A percentile compares a stretch with the other conserved stretches of the same genome.
phyloP scores from a whole-genome alignment of 2,113 vertebrate genomes.

The Oophaga pumilio region DNA sequence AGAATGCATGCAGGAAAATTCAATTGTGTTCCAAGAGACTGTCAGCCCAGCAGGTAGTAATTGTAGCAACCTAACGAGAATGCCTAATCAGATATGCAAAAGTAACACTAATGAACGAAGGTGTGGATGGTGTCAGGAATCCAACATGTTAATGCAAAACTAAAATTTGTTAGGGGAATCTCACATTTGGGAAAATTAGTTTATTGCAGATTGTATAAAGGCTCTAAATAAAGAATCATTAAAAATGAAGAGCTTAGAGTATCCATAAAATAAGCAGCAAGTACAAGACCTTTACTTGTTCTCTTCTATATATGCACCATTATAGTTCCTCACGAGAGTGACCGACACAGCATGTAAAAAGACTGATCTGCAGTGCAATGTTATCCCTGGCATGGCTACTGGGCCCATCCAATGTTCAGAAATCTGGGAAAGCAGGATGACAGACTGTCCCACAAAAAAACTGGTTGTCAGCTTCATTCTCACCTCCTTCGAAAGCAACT shows the following conservation, averaged over 20 bases:
- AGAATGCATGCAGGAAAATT: neutral
- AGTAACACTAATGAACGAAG: slow-evolving; percentile 15
- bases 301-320: neutral
- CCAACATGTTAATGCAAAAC: neutral
- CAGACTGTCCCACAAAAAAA: too few species aligned
- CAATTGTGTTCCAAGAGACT: slow-evolving; percentile 19
- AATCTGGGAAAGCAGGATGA: too few species aligned
- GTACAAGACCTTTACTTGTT: neutral
- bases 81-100: slow-evolving; percentile 20
- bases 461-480: too few species aligned
- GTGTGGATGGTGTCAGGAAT: neutral
- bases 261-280: neutral
- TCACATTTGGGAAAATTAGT: slow-evolving; percentile 21
- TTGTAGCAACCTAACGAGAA: neutral
- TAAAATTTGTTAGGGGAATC: neutral
- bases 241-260: neutral
- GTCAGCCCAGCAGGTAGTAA: slow-evolving; percentile 41
- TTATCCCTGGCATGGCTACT: too few species aligned
- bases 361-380: neutral
- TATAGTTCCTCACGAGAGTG: neutral
- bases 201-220: neutral
- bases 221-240: neutral
- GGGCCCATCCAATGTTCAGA: too few species aligned
- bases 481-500: too few species aligned
- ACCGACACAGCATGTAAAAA: neutral